A percentile compares a stretch with the other conserved stretches of the same genome.
These are phyloP conservation scores for Champsocephalus esox DNA, from an alignment of 2,797 vertebrate species.

Conservation along the genomic window DNA sequence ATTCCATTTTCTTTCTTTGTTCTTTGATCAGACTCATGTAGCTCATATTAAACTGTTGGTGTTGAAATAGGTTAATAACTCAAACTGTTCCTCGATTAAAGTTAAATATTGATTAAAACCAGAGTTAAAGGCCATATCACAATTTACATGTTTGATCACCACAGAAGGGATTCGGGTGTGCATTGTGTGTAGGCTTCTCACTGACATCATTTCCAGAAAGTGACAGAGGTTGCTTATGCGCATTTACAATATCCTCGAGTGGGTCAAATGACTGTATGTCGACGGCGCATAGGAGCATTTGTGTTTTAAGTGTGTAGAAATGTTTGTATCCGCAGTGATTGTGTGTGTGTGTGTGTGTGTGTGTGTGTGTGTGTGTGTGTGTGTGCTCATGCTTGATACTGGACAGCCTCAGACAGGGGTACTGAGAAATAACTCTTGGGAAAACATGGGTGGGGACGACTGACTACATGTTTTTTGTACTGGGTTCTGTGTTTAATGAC, in stretches of 20 bases:
- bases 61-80: constrained; percentile 50
- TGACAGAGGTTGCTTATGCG: constrained; percentile 25
- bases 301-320: not conserved
- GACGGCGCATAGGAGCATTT: constrained; percentile 23
- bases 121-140: constrained; percentile 56
- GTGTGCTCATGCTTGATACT: constrained; percentile 26
- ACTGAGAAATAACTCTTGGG: constrained; percentile 25
- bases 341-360: too few relatives aligned
- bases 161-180: constrained; percentile 34
- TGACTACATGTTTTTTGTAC: constrained; percentile 35
- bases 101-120: constrained; percentile 49
- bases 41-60: constrained; percentile 20
- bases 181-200: constrained; percentile 48
- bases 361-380: too few relatives aligned
- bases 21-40: not conserved
- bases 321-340: not conserved
- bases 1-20: constrained; percentile 17
- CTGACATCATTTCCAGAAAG: constrained; percentile 56
- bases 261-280: constrained; percentile 24
- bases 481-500: constrained; percentile 2
- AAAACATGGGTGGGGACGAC: constrained; percentile 44
- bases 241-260: constrained; percentile 25
- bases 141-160: constrained; percentile 59
- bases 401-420: constrained; percentile 50
- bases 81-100: constrained; percentile 26